These are phyloP conservation scores for Phaetusa simplex DNA, from an alignment of 2,113 vertebrate species.

Conservation along the genomic window DNA sequence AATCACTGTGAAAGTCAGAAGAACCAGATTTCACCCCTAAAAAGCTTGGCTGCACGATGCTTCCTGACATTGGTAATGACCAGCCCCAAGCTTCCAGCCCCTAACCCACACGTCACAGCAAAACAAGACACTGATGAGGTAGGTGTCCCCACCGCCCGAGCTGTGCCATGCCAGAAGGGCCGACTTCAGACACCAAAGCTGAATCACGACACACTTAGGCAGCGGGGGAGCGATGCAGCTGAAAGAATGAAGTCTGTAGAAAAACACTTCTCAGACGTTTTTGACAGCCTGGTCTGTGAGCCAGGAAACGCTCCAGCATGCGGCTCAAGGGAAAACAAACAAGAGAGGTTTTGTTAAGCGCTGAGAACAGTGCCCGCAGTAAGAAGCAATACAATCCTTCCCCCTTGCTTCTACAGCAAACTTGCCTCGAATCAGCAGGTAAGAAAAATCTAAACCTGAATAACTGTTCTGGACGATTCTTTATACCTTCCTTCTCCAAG, in stretches of 20 bases:
- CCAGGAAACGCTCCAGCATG: background rate
- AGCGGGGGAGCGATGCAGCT: background rate
- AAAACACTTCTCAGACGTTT: background rate
- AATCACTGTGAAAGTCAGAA: background rate
- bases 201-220: background rate
- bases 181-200: background rate
- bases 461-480: background rate
- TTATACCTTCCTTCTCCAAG: background rate
- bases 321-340: background rate
- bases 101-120: background rate
- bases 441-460: background rate
- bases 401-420: background rate
- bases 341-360: background rate
- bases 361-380: background rate
- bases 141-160: background rate
- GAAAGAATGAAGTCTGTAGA: background rate
- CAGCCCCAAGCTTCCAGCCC: background rate
- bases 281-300: background rate
- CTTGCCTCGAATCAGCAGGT: background rate
- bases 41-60: background rate
- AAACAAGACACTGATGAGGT: background rate
- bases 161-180: background rate
- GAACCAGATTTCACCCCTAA: background rate
- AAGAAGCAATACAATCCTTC: background rate
- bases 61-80: background rate